phyloP scores from a whole-genome alignment of 2,113 vertebrate genomes.

The Larimichthys polyactis region DNA sequence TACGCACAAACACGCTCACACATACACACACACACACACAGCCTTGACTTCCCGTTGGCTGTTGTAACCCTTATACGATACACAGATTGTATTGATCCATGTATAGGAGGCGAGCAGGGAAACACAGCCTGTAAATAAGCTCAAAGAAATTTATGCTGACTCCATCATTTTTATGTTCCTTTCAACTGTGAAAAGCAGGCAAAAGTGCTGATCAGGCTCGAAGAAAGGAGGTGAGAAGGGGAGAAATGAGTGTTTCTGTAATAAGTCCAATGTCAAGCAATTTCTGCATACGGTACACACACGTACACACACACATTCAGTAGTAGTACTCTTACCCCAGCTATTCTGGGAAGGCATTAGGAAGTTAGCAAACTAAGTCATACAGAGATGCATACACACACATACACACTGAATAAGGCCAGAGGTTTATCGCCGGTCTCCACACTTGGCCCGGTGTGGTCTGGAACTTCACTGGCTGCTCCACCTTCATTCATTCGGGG shows the following conservation, averaged over 20 bases:
- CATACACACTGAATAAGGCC: constrained; percentile 20
- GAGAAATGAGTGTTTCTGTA: constrained; percentile 65
- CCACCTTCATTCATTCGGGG: constrained; percentile 46
- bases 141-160: constrained; percentile 71
- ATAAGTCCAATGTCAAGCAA: constrained; percentile 67
- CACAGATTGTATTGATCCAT: constrained; percentile 76
- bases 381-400: constrained; percentile 22
- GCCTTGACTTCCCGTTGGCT: constrained; percentile 35
- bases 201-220: constrained; percentile 78
- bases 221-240: constrained; percentile 45
- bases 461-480: constrained; percentile 38
- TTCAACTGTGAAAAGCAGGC: constrained; percentile 68
- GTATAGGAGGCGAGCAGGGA: constrained; percentile 48
- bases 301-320: constrained; percentile 21
- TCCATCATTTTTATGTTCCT: constrained; percentile 64
- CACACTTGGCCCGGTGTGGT: constrained; percentile 60
- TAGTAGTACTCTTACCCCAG: constrained; percentile 17
- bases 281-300: constrained; percentile 59
- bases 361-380: constrained; percentile 35
- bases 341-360: constrained; percentile 44
- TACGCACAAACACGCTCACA: constrained; percentile 4
- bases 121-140: constrained; percentile 78
- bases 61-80: constrained; percentile 63
- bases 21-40: neutral
- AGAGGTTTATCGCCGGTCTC: constrained; percentile 66